A percentile compares a stretch with the other conserved stretches of the same genome.
Conservation (phyloP, 2,888 invertebrate species). For the Mayetiola destructor region DNA sequence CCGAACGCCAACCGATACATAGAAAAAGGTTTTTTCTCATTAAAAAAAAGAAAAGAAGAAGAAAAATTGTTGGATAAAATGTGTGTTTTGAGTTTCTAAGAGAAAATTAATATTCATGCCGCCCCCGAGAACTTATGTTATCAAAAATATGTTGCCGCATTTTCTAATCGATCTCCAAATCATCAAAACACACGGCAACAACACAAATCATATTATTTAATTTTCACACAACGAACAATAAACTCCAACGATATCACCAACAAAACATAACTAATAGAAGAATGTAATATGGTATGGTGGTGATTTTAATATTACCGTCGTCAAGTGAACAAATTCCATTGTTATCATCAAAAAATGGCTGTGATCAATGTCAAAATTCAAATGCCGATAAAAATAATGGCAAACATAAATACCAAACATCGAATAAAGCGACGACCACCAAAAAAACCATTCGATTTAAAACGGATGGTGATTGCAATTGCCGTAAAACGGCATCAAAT, state of each 20-base stretch:
- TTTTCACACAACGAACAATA: background rate
- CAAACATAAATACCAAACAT: background rate
- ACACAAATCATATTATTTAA: background rate
- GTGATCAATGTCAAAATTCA: slow-evolving; percentile 22
- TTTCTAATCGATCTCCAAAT: background rate
- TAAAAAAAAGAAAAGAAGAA: too few species aligned
- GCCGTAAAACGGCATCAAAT: slow-evolving; percentile 16
- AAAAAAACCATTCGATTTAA: background rate
- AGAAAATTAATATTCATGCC: too few species aligned
- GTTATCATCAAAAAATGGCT: slow-evolving; percentile 29
- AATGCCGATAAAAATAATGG: background rate
- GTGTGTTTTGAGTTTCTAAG: too few species aligned
- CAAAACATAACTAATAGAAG: slow-evolving; percentile 1
- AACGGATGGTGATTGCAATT: background rate
- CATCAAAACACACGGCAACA: background rate
- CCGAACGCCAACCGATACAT: background rate
- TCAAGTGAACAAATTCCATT: slow-evolving; percentile 4
- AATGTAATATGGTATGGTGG: slow-evolving; percentile 30
- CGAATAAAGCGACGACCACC: background rate
- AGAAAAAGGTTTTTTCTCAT: background rate
- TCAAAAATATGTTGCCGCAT: too few species aligned
- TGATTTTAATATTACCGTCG: slow-evolving; percentile 35
- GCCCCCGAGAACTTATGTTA: too few species aligned
- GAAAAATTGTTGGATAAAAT: too few species aligned
- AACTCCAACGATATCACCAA: background rate